Base-by-base conservation (phyloP, 2,888 invertebrate genomes). In the Oscheius myriophilus region DNA sequence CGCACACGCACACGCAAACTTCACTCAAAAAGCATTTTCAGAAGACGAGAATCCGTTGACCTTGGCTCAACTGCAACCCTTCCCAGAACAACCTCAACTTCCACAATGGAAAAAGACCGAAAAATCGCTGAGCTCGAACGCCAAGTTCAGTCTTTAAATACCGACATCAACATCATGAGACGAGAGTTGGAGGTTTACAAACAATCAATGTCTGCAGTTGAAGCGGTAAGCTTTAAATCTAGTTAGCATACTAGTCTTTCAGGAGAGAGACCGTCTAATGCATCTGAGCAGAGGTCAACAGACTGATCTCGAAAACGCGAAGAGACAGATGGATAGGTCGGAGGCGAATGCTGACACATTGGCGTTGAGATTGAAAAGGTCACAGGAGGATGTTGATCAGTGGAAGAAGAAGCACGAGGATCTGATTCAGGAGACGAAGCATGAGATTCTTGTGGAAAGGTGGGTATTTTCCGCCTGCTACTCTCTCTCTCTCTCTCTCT, bases 161-260 rank as follows among this genome's bases (percentile, higher is more conserved):
- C 82, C 12, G 83, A 84, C 57, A 63, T 75, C 9, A 82, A 82
- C 49, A 53, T 84, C 53, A 63, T 75, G 25, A 80, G 75, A 49
- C 62, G 84, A 42, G 84, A 84, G 57, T 53, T 84, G 33, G 84
- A 84, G 53, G 84, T 84, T 21, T 84, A 84, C 75, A 84, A 84
- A 67, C 70, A 72, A 9, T 76, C 80, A 26, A 52, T 83, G 65
- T 71, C 78, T n/a, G 79, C 82, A 9, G 73, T 80, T 1, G 83
- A 83, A 76, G 67, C 74, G 53, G 82, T 77, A 39, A 46, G 71
- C 21, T 16, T 18, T 4, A 39, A 26, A n/a, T 25, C 2, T 18
- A 1, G 41, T 14, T 25, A 2, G 9, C 16, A 41, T 4, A 4
- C 12, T 3, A n/a, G 4, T 39, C n/a, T 41, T 76, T 49, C 64